Base-by-base conservation (phyloP, 35 echinoderm and acorn worm species). In the Holothuria glaberrima region DNA sequence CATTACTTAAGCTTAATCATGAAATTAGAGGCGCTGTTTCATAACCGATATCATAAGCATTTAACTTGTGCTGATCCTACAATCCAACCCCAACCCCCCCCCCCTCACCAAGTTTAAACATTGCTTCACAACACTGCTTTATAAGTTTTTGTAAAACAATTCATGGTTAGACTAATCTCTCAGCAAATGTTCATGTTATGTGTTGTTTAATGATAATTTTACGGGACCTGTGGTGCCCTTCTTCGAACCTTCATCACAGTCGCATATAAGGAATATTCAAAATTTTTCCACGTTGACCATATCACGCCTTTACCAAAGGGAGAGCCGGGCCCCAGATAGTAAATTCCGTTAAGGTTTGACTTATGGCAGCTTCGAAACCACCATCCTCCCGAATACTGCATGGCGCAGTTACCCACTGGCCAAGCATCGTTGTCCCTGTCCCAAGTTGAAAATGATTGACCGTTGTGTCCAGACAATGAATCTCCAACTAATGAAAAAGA, bases 391-490 rank as follows among this genome's bases (percentile, higher is more conserved):
- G 48, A 27, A 52, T 92, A 92, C 14, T 46, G 20, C 57, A 74
- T 48, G 9, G 90, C 90, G 35, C 90, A 92, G 57, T 92, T 86
- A 27, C 82, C 66, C 17, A 32, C 61, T 9, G 50, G 50, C 80
- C 90, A 86, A 9, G 44, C 48, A 56, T 92, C 90, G 56, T 92
- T 92, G 59, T 92, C 90, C 5, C 90, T 26, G 82, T 92, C 80
- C 48, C 60, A 73, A 56, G 90, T 86, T 32, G 90, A 86, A 64
- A 86, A 92, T 3, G 68, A 68, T n/a, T 31, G 44, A 9, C 90
- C 90, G 34, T 86, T 86, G 57, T 92, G 90, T 46, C 34, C 65
- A 20, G 65, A 36, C 30, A 92, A 26, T 26, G 90, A 72, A 86
- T 92, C 90, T 17, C 90, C 90, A 19, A 35, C 79, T 86, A 32